A percentile compares a stretch with the other conserved stretches of the same genome.
phyloP scores from a whole-genome alignment of 2,113 vertebrate genomes.

The Pipa parva region DNA sequence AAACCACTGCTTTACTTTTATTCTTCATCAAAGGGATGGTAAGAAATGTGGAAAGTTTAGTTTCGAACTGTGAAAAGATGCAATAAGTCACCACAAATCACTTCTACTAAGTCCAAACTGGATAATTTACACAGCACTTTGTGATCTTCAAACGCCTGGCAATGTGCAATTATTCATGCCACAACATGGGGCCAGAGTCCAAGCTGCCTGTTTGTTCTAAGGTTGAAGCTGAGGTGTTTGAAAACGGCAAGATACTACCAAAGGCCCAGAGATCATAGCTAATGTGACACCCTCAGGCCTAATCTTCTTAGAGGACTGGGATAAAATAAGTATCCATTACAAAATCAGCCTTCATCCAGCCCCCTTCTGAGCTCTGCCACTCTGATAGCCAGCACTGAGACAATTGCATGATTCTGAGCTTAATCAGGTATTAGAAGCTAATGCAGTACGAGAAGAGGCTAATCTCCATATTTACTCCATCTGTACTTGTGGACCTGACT shows the following conservation, averaged over 20 bases:
- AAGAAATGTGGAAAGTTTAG: slow-evolving; percentile 61
- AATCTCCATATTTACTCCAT: slow-evolving; percentile 97
- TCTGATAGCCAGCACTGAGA: slow-evolving; percentile 83
- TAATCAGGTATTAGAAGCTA: slow-evolving; percentile 97
- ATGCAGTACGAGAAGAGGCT: slow-evolving; percentile 85
- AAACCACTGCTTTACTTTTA: slow-evolving; percentile 29
- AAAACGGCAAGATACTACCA: slow-evolving; percentile 80
- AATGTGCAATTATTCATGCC: slow-evolving; percentile 75
- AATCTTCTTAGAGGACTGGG: slow-evolving; percentile 97
- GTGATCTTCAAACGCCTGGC: slow-evolving; percentile 72
- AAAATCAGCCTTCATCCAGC: slow-evolving; percentile 90
- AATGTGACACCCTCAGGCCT: slow-evolving; percentile 96
- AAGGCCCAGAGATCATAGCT: slow-evolving; percentile 87
- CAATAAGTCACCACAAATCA: slow-evolving; percentile 68
- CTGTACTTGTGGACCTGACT: slow-evolving; percentile 82
- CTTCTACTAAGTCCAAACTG: slow-evolving; percentile 64
- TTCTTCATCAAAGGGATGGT: slow-evolving; percentile 39
- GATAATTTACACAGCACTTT: slow-evolving; percentile 71
- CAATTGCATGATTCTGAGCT: slow-evolving; percentile 86
- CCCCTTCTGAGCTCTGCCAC: slow-evolving; percentile 73
- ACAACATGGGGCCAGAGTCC: slow-evolving; percentile 71
- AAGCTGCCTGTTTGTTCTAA: slow-evolving; percentile 76
- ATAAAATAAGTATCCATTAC: slow-evolving; percentile 99
- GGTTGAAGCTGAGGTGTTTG: slow-evolving; percentile 72
- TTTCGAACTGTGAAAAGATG: slow-evolving; percentile 66